Evolutionary conservation across 1,140 invertebrate species (phyloP).

Genomic region (Anastatus disparis): DNA sequence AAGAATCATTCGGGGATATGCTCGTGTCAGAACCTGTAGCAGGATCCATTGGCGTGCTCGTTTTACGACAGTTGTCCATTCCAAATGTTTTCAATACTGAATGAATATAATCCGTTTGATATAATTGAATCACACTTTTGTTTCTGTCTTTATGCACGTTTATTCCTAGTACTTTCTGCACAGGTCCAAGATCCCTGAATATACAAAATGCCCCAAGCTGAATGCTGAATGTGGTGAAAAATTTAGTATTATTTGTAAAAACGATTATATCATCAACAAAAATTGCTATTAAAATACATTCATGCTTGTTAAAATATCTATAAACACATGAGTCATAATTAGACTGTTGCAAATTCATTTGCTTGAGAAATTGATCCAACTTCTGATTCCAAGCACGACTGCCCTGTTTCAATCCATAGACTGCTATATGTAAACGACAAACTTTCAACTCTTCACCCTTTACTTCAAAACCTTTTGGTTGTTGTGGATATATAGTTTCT

Average conservation of each 20-base stretch:
- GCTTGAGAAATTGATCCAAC: constrained; percentile 45
- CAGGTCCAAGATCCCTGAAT: not conserved
- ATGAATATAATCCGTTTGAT: not conserved
- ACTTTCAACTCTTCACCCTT: not conserved
- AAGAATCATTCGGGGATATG: not conserved
- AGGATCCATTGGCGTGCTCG: not conserved
- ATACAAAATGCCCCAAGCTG: not conserved
- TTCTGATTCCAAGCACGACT: constrained; percentile 47
- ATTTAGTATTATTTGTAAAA: not conserved
- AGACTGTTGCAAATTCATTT: constrained; percentile 49
- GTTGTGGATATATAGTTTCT: constrained; percentile 49
- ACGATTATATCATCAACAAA: not conserved
- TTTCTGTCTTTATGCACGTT: not conserved
- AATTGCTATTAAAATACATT: not conserved
- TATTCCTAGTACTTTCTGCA: not conserved
- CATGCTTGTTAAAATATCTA: not conserved
- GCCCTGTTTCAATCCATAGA: constrained; percentile 43
- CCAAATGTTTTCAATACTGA: too few relatives aligned
- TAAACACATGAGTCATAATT: not conserved
- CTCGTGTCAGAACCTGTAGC: not conserved
- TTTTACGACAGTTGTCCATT: not conserved
- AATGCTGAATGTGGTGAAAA: not conserved
- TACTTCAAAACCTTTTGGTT: constrained; percentile 49
- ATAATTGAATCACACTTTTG: not conserved
- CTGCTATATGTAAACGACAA: not conserved